A percentile compares a stretch with the other conserved stretches of the same genome.
These are phyloP conservation scores for Trididemnum clinides DNA, from an alignment of 23 tunicate species.

Conservation along the genomic window DNA sequence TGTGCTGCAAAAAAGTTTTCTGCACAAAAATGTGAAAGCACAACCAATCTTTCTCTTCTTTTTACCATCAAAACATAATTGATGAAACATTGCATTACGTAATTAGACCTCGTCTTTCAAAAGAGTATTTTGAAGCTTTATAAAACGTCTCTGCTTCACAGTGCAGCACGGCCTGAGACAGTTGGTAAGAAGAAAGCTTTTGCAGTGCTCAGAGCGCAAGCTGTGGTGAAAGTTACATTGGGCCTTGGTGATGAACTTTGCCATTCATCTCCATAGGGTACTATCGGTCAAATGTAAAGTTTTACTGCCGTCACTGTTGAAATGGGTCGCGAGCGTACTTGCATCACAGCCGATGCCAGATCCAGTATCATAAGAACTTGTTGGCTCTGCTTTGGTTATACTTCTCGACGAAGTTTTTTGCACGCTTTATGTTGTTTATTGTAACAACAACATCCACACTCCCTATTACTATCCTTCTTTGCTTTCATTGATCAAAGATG, in stretches of 20 bases:
- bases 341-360: neutral
- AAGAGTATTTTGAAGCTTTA: neutral
- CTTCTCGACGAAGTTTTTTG: neutral
- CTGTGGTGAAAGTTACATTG: neutral
- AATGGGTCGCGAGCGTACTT: neutral
- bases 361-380: neutral
- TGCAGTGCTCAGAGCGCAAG: conserved; percentile 8
- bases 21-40: neutral
- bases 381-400: neutral
- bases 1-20: neutral
- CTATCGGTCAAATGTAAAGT: neutral
- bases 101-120: neutral
- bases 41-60: neutral
- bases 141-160: neutral
- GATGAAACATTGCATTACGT: conserved; percentile 7
- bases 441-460: neutral
- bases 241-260: conserved; percentile 3
- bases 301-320: neutral
- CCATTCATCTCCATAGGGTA: conserved; percentile 7
- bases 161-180: neutral
- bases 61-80: conserved; percentile 7
- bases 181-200: conserved; percentile 6
- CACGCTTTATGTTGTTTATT: neutral
- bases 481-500: neutral
- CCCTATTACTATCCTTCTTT: neutral